Evolutionary conservation across 1,140 invertebrate species (phyloP).

Genomic region (Drosophila azteca): DNA sequence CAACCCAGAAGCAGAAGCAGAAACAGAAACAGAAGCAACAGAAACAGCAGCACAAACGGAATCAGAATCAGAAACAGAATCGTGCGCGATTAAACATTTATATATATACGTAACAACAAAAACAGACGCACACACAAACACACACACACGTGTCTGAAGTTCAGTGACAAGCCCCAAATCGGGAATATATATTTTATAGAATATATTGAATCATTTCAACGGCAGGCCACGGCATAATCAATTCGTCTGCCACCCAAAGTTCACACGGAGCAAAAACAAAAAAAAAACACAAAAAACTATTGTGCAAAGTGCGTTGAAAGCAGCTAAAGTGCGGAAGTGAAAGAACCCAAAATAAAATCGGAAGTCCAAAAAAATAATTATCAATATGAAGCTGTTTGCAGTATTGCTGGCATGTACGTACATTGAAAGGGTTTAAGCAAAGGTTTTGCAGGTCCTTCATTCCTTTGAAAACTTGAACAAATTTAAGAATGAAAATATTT

Average conservation of each 20-base stretch:
- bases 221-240: slow-evolving; percentile 57
- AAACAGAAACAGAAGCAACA: slow-evolving; percentile 12
- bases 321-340: slow-evolving; percentile 10
- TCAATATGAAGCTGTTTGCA: slow-evolving; percentile 76
- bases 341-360: background rate
- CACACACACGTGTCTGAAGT: slow-evolving; percentile 65
- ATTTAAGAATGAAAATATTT: too few relatives aligned
- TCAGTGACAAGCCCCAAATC: slow-evolving; percentile 70
- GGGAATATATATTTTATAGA: slow-evolving; percentile 17
- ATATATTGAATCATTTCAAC: slow-evolving; percentile 31
- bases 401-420: slow-evolving; percentile 75
- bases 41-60: slow-evolving; percentile 8
- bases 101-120: slow-evolving; percentile 19
- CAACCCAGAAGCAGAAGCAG: slow-evolving; percentile 7
- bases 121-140: slow-evolving; percentile 24
- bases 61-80: slow-evolving; percentile 13
- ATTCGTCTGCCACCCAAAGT: slow-evolving; percentile 62
- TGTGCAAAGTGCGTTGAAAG: slow-evolving; percentile 43
- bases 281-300: slow-evolving; percentile 32
- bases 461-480: too few relatives aligned
- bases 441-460: too few relatives aligned
- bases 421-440: too few relatives aligned
- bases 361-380: slow-evolving; percentile 20
- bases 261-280: slow-evolving; percentile 56
- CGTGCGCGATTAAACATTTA: slow-evolving; percentile 59